Evolutionary conservation across 1,140 invertebrate genomes (phyloP).

Genomic region (Bradysia coprophila): DNA sequence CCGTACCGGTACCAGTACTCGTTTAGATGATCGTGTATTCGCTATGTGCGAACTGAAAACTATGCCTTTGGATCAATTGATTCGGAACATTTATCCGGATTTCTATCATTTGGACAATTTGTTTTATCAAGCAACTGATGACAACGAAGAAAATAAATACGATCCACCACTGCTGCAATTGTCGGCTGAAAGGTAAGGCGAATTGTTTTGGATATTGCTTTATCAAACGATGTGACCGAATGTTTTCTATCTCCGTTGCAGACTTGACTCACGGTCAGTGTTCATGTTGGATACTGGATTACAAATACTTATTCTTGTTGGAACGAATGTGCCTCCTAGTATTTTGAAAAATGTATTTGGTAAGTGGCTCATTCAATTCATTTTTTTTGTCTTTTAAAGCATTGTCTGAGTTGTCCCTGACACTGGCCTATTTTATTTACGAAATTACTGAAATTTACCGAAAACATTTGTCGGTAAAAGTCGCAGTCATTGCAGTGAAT

Average conservation of each 20-base stretch:
- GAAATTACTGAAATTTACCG: too few species aligned
- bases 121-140: constrained; percentile 30
- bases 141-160: constrained; percentile 32
- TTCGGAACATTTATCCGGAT: constrained; percentile 82
- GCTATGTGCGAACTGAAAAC: constrained; percentile 90
- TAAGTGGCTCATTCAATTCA: constrained; percentile 10
- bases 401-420: too few species aligned
- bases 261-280: constrained; percentile 69
- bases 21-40: constrained; percentile 81
- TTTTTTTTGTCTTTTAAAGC: too few species aligned
- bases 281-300: constrained; percentile 83
- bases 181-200: constrained; percentile 43
- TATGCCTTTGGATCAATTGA: constrained; percentile 58
- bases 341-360: constrained; percentile 60
- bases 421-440: too few species aligned
- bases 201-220: constrained; percentile 4
- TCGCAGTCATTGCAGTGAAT: too few species aligned
- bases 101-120: constrained; percentile 78
- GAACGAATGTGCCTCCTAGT: constrained; percentile 53
- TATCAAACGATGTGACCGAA: neutral
- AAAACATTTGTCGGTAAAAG: too few species aligned
- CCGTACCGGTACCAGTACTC: constrained; percentile 65
- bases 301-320: constrained; percentile 71
- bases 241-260: constrained; percentile 11
- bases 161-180: constrained; percentile 44